Evolutionary conservation across 2,888 invertebrate species (phyloP).

Genomic region (Odontocerum albicorne): DNA sequence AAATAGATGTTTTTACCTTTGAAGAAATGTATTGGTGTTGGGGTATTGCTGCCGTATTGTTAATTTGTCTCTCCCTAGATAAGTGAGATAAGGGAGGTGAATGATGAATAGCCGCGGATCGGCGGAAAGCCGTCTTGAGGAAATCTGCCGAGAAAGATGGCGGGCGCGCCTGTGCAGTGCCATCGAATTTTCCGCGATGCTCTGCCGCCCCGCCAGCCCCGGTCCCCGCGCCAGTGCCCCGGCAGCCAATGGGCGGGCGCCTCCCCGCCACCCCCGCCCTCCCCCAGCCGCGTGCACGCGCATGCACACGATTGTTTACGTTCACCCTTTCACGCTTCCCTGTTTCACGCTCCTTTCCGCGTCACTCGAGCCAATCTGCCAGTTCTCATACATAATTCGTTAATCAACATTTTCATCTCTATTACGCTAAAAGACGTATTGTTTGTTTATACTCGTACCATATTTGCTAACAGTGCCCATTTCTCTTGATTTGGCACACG

Average conservation of each 20-base stretch:
- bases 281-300: not conserved
- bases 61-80: too few species aligned
- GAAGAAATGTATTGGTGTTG: too few species aligned
- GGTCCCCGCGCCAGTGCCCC: slow-evolving; percentile 1
- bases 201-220: slow-evolving; percentile 8
- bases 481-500: slow-evolving; percentile 13
- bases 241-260: slow-evolving; percentile 17
- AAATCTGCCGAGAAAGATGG: slow-evolving; percentile 13
- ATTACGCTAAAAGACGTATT: slow-evolving; percentile 10
- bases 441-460: slow-evolving; percentile 11
- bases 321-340: slow-evolving; percentile 25
- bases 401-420: slow-evolving; percentile 12
- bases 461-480: slow-evolving; percentile 14
- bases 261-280: not conserved
- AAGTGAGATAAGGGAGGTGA: too few species aligned
- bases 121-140: slow-evolving; percentile 4
- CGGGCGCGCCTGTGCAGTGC: slow-evolving; percentile 30
- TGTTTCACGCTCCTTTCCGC: slow-evolving; percentile 9
- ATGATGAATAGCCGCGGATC: too few species aligned
- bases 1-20: too few species aligned
- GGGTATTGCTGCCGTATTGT: too few species aligned
- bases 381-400: slow-evolving; percentile 17
- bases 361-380: not conserved
- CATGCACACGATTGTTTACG: slow-evolving; percentile 20
- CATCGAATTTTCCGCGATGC: slow-evolving; percentile 31